These are phyloP conservation scores for Oncopeltus fasciatus DNA, from an alignment of 1,140 invertebrate species.

Conservation along the genomic window DNA sequence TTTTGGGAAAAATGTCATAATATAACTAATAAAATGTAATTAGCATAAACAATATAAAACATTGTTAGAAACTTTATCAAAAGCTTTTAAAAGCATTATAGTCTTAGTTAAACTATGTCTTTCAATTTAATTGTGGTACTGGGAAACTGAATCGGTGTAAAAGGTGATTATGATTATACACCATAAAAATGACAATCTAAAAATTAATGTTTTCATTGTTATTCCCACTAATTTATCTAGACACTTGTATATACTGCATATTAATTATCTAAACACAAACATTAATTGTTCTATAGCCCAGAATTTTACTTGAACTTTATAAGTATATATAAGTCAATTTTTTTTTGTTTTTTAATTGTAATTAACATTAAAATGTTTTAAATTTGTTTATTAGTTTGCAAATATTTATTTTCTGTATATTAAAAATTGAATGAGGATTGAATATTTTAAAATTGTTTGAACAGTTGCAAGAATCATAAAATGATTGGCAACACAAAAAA, in stretches of 20 bases:
- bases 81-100: too few species aligned
- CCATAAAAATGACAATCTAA: constrained; percentile 11
- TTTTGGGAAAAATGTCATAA: too few species aligned
- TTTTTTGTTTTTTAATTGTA: not conserved
- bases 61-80: too few species aligned
- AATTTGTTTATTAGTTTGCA: not conserved
- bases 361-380: not conserved
- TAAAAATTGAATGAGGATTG: too few species aligned
- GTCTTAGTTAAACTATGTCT: too few species aligned
- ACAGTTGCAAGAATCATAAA: not conserved
- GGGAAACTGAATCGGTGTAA: constrained; percentile 5
- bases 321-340: not conserved
- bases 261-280: not conserved
- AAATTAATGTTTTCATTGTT: not conserved
- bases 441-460: not conserved
- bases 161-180: not conserved
- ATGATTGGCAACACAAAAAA: too few species aligned
- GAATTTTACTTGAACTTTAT: not conserved
- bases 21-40: too few species aligned
- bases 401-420: not conserved
- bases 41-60: too few species aligned
- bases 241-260: constrained; percentile 6
- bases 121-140: constrained; percentile 5
- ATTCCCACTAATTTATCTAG: constrained; percentile 2
- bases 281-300: not conserved